Evolutionary conservation across 1,140 invertebrate species (phyloP).

Genomic region (Conopomorpha cramerella): DNA sequence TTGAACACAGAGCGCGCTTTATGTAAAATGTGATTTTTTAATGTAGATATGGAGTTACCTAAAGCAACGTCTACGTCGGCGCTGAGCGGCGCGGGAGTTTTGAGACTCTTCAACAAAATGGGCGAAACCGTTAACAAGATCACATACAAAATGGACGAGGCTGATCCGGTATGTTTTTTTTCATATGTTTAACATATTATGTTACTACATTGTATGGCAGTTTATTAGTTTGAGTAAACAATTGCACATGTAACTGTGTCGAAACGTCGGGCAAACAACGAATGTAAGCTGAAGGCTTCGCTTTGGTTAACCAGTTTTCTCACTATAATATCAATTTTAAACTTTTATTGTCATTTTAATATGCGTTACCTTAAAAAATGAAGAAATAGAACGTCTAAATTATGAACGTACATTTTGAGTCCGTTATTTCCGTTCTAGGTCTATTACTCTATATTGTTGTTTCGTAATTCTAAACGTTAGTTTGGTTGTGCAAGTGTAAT

Average conservation of each 20-base stretch:
- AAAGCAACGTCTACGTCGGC: slow-evolving; percentile 96
- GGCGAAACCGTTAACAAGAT: slow-evolving; percentile 99
- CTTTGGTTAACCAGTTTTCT: too few species aligned
- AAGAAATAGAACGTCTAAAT: not conserved
- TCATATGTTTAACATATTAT: not conserved
- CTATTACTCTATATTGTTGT: not conserved
- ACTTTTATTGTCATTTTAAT: slow-evolving; percentile 1
- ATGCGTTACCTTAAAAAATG: not conserved
- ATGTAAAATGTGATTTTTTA: not conserved
- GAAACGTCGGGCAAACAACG: not conserved
- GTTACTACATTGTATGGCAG: too few species aligned
- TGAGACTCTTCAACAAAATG: slow-evolving; percentile 94
- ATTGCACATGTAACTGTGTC: not conserved
- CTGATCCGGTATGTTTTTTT: slow-evolving; percentile 80
- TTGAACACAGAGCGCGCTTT: too few species aligned
- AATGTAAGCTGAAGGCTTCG: too few species aligned
- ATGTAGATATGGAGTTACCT: slow-evolving; percentile 85
- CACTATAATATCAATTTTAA: too few species aligned
- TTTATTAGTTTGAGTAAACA: too few species aligned
- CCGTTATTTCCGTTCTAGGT: not conserved
- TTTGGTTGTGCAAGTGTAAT: too few species aligned
- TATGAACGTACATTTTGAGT: not conserved
- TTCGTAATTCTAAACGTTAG: too few species aligned
- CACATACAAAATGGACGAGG: slow-evolving; percentile 99
- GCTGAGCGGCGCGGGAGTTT: slow-evolving; percentile 92